Conservation (phyloP, 2,113 vertebrate genomes). For the Probosciger aterrimus region DNA sequence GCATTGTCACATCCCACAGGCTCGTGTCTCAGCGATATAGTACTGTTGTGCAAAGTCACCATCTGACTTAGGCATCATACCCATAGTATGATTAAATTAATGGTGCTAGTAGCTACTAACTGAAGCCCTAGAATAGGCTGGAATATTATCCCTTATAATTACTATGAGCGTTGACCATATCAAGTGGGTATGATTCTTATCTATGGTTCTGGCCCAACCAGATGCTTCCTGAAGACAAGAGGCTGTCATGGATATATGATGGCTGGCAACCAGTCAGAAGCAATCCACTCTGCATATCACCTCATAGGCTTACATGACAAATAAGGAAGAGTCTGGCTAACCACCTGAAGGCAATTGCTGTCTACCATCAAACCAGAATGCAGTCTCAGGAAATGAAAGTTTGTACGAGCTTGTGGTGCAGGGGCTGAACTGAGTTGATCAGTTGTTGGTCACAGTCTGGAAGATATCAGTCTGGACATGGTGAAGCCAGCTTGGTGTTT, state of each 20-base stretch:
- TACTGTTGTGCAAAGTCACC: not conserved
- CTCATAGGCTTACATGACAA: not conserved
- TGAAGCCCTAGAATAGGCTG: not conserved
- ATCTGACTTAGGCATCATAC: not conserved
- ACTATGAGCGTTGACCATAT: not conserved
- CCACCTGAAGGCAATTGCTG: not conserved
- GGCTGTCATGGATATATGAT: not conserved
- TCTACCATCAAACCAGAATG: not conserved
- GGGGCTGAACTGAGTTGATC: not conserved
- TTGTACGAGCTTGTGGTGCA: not conserved
- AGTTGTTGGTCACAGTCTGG: not conserved
- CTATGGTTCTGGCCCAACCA: not conserved
- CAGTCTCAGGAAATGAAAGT: not conserved
- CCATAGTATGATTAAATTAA: not conserved
- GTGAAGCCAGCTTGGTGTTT: not conserved
- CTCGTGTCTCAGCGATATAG: rapidly evolving
- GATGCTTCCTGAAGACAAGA: not conserved
- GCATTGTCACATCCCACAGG: not conserved
- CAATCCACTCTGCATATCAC: not conserved
- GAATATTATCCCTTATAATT: not conserved
- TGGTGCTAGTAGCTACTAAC: not conserved
- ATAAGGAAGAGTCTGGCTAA: not conserved
- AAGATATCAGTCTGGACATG: not conserved
- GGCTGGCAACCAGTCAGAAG: not conserved
- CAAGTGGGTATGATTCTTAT: not conserved